These are phyloP conservation scores for Pelecanus crispus DNA, from an alignment of 2,113 vertebrate species.

Conservation along the genomic window DNA sequence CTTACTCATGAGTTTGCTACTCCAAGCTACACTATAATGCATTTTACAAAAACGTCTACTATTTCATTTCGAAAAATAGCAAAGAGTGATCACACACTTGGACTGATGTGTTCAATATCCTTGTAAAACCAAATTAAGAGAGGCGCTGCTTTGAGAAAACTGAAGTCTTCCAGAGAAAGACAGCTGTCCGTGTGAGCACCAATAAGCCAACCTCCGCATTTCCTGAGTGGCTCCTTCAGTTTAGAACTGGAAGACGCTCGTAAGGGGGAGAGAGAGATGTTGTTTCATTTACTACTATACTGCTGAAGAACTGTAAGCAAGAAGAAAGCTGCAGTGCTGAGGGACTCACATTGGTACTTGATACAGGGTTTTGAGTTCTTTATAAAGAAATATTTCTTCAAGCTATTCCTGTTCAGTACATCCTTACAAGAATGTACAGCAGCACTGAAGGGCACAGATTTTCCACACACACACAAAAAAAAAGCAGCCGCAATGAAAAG, in stretches of 20 bases:
- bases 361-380: neutral
- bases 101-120: neutral
- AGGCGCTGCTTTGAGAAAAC: neutral
- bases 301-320: neutral
- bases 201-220: neutral
- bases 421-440: neutral
- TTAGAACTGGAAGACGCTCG: neutral
- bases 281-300: neutral
- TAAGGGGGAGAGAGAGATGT: neutral
- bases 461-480: neutral
- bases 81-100: neutral
- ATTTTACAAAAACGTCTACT: neutral
- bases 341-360: neutral
- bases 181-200: accelerated
- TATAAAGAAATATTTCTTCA: neutral
- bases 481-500: neutral
- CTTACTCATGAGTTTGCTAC: neutral
- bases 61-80: neutral
- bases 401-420: neutral
- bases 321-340: neutral
- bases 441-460: neutral
- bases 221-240: neutral
- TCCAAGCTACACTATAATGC: neutral
- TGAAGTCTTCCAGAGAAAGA: neutral
- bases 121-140: neutral